Conservation (phyloP, 2,797 vertebrate species). For the Acropternis orthonyx region DNA sequence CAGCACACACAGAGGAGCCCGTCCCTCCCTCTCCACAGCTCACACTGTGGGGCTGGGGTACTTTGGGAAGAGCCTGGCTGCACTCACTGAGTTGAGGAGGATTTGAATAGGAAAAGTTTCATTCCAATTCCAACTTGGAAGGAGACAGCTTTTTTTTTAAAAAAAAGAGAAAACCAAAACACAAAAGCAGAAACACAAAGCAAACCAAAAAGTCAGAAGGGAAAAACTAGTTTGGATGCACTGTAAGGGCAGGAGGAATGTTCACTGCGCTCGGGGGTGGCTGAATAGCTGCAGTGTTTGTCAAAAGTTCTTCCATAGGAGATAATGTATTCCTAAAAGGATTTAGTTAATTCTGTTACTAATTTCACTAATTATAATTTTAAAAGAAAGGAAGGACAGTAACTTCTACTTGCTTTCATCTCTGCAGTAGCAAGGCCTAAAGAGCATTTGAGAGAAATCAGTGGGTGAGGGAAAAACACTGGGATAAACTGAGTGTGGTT, state of each 20-base stretch:
- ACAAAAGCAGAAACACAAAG: not conserved
- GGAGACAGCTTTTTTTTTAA: not conserved
- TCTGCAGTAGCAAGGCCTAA: not conserved
- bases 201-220: not conserved
- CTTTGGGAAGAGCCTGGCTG: not conserved
- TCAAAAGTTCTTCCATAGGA: not conserved
- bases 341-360: not conserved
- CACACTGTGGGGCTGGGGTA: not conserved
- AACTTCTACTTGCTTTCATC: not conserved
- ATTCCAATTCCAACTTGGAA: not conserved
- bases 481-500: not conserved
- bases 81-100: not conserved
- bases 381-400: not conserved
- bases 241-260: not conserved
- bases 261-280: not conserved
- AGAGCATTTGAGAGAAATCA: not conserved
- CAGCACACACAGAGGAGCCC: accelerated
- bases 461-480: not conserved
- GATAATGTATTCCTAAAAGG: not conserved
- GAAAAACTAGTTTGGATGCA: not conserved
- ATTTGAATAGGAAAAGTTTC: not conserved
- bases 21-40: not conserved
- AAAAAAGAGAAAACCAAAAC: not conserved
- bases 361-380: not conserved
- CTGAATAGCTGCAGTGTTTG: not conserved